Conservation (phyloP, 2,113 vertebrate species). For the Ascaphus truei region DNA sequence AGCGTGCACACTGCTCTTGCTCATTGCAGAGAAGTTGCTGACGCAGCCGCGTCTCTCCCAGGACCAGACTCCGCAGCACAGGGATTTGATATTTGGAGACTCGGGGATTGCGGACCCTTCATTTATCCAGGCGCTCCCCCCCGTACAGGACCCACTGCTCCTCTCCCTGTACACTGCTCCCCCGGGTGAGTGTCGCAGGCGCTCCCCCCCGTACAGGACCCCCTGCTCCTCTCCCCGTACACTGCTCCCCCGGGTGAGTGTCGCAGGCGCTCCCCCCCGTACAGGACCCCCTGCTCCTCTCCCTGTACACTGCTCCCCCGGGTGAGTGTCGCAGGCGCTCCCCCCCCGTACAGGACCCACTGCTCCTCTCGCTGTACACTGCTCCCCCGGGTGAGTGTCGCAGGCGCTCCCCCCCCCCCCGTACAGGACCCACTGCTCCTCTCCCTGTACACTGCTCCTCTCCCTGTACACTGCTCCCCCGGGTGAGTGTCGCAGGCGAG, state of each 20-base stretch:
- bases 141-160: neutral
- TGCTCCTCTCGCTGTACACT: no score
- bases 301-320: no score
- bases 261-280: no score
- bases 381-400: no score
- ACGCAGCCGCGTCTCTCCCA: neutral
- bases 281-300: no score
- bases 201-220: no score
- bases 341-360: no score
- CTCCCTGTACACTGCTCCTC: neutral
- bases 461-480: no score
- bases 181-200: conserved; percentile 3
- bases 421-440: neutral
- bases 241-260: no score
- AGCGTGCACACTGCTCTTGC: neutral
- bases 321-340: no score
- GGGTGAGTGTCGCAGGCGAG: no score
- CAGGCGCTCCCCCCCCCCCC: neutral
- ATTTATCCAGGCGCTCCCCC: neutral
- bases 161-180: neutral
- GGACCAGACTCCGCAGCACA: neutral
- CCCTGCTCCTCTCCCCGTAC: no score
- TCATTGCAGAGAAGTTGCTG: conserved; percentile 6
- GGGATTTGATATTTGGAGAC: neutral
- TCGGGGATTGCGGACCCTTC: conserved; percentile 15